phyloP scores from a whole-genome alignment of 1,140 invertebrate genomes.

The Macrocentrus cingulum region DNA sequence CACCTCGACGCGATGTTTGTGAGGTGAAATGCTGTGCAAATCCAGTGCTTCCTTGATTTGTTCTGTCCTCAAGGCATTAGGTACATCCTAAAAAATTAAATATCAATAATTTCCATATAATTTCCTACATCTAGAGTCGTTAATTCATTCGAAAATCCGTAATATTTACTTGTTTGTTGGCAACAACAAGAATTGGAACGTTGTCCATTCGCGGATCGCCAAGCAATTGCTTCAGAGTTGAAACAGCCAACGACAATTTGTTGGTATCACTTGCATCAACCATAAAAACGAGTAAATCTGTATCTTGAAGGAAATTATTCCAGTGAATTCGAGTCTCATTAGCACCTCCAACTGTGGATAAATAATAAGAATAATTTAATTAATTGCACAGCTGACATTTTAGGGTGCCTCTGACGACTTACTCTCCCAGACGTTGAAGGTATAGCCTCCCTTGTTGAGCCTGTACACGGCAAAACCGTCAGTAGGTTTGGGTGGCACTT shows the following conservation, averaged over 20 bases:
- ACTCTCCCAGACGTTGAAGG: slow-evolving; percentile 54
- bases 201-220: slow-evolving; percentile 49
- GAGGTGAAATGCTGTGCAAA: slow-evolving; percentile 45
- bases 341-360: slow-evolving; percentile 50
- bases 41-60: slow-evolving; percentile 52
- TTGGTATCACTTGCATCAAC: slow-evolving; percentile 53
- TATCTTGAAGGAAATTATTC: slow-evolving; percentile 58
- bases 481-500: slow-evolving; percentile 38
- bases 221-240: slow-evolving; percentile 50
- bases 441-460: slow-evolving; percentile 42
- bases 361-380: slow-evolving; percentile 20
- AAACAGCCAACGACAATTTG: slow-evolving; percentile 44
- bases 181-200: slow-evolving; percentile 53
- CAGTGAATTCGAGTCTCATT: slow-evolving; percentile 52
- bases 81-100: slow-evolving; percentile 43
- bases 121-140: too few relatives aligned
- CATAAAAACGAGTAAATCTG: slow-evolving; percentile 57
- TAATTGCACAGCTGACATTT: too few relatives aligned
- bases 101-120: neutral
- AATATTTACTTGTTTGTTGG: slow-evolving; percentile 55
- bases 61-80: slow-evolving; percentile 42
- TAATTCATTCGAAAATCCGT: neutral
- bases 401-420: slow-evolving; percentile 22
- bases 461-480: slow-evolving; percentile 52
- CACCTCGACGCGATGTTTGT: slow-evolving; percentile 52